Evolutionary conservation across 2,113 vertebrate genomes (phyloP).

Genomic region (Sitta europaea): DNA sequence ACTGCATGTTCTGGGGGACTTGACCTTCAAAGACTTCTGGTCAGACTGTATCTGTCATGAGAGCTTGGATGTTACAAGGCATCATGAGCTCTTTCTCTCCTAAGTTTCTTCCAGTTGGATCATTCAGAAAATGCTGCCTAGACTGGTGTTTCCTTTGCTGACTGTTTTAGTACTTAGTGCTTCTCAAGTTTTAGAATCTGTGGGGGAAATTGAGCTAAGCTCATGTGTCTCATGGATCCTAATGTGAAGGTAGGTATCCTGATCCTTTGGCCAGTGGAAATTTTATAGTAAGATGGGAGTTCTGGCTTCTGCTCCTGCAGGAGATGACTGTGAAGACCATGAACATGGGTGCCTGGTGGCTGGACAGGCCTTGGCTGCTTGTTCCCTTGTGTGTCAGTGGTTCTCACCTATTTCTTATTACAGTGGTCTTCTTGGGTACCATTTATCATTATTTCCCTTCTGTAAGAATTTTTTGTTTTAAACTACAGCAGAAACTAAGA

Average conservation of each 20-base stretch:
- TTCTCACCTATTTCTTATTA: background rate
- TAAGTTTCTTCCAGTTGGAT: background rate
- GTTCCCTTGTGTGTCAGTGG: background rate
- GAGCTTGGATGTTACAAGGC: background rate
- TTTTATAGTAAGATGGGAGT: background rate
- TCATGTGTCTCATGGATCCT: background rate
- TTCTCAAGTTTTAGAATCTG: background rate
- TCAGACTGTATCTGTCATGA: background rate
- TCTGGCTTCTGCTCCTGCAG: background rate
- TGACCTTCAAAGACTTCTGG: background rate
- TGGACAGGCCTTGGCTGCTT: background rate
- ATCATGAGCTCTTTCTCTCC: background rate
- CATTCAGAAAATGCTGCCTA: background rate
- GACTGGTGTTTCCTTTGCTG: background rate
- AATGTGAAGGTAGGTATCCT: background rate
- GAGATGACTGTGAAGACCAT: background rate
- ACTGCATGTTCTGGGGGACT: background rate
- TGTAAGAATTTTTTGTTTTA: background rate
- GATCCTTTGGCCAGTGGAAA: background rate
- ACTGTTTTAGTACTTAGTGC: background rate
- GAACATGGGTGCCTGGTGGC: rapidly evolving
- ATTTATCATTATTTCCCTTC: background rate
- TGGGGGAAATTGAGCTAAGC: background rate
- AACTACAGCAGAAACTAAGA: background rate
- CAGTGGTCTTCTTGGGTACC: background rate